Percentiles rank a stretch among this genome's conserved stretches.
Evolutionary conservation across 2,888 invertebrate genomes (phyloP).

Genomic region (Dorcus parallelipipedus): DNA sequence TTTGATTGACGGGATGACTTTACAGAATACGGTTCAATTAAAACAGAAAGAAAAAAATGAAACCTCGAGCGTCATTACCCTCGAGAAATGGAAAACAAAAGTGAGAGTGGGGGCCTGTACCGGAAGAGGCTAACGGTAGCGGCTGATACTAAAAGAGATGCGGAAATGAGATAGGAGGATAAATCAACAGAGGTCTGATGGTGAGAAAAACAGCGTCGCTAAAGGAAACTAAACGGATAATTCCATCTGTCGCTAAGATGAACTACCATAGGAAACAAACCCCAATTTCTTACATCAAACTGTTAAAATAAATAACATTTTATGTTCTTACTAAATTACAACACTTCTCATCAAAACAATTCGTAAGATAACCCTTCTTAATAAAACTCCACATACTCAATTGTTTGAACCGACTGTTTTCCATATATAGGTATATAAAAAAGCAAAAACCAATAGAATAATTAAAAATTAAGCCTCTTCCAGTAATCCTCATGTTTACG

Average conservation of each 20-base stretch:
- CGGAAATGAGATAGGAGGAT: slow-evolving; percentile 33
- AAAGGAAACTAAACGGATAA: slow-evolving; percentile 32
- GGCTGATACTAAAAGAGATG: slow-evolving; percentile 28
- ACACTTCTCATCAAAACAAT: too few relatives aligned
- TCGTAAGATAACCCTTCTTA: too few relatives aligned
- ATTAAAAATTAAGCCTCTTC: too few relatives aligned
- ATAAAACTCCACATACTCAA: too few relatives aligned
- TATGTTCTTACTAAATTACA: not conserved
- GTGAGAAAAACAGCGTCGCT: slow-evolving; percentile 30
- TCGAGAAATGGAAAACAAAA: slow-evolving; percentile 14
- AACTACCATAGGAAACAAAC: slow-evolving; percentile 22
- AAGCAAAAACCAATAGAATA: too few relatives aligned
- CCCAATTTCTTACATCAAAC: not conserved
- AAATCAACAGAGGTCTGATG: slow-evolving; percentile 28
- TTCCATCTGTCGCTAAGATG: slow-evolving; percentile 29
- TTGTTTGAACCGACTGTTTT: too few relatives aligned
- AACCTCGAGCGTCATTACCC: slow-evolving; percentile 21
- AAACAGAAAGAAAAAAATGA: not conserved
- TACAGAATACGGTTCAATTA: not conserved
- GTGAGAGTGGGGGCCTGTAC: slow-evolving; percentile 15
- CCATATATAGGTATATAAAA: too few relatives aligned
- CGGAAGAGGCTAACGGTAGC: slow-evolving; percentile 29
- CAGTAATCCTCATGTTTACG: too few relatives aligned
- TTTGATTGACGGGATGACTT: not conserved
- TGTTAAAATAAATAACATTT: slow-evolving; percentile 5